A percentile compares a stretch with the other conserved stretches of the same genome.
Conservation (phyloP, 2,888 invertebrate genomes). For the Lepas anatifera region DNA sequence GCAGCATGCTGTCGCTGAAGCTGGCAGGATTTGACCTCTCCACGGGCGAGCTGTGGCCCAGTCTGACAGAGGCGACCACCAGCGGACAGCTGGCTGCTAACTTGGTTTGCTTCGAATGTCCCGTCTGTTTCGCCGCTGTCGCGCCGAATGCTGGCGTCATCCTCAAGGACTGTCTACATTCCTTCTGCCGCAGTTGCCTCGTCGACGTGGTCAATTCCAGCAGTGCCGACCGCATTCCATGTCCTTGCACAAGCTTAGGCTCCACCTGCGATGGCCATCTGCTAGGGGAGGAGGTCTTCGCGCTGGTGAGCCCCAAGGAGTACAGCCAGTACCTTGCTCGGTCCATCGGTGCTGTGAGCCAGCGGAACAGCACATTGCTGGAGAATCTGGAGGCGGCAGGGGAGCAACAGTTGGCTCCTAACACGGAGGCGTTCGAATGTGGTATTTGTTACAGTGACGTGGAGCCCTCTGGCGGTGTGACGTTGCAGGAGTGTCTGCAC, state of each 20-base stretch:
- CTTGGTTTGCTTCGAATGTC: conserved; percentile 61
- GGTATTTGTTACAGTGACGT: conserved; percentile 63
- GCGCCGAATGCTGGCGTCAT: conserved; percentile 54
- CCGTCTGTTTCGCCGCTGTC: conserved; percentile 61
- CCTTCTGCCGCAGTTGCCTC: conserved; percentile 56
- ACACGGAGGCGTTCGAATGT: conserved; percentile 62
- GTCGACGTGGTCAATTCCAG: not conserved
- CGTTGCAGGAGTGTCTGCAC: conserved; percentile 75
- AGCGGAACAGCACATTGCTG: not conserved
- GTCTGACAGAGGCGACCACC: not conserved
- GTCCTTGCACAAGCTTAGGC: not conserved
- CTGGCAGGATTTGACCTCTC: not conserved
- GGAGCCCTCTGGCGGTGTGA: conserved; percentile 51
- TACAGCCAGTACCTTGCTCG: not conserved
- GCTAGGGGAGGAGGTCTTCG: not conserved
- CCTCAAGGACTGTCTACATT: conserved; percentile 73
- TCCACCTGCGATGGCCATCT: not conserved
- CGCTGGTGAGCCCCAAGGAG: not conserved
- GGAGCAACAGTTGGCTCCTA: conserved; percentile 40
- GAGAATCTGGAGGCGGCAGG: not conserved
- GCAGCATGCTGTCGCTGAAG: not conserved
- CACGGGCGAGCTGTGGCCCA: conserved; percentile 1
- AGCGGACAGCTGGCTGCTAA: conserved; percentile 45
- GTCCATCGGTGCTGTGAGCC: not conserved
- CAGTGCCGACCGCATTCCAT: not conserved